These are phyloP conservation scores for Gymnocypris eckloni DNA, from an alignment of 2,797 vertebrate species.

Conservation along the genomic window DNA sequence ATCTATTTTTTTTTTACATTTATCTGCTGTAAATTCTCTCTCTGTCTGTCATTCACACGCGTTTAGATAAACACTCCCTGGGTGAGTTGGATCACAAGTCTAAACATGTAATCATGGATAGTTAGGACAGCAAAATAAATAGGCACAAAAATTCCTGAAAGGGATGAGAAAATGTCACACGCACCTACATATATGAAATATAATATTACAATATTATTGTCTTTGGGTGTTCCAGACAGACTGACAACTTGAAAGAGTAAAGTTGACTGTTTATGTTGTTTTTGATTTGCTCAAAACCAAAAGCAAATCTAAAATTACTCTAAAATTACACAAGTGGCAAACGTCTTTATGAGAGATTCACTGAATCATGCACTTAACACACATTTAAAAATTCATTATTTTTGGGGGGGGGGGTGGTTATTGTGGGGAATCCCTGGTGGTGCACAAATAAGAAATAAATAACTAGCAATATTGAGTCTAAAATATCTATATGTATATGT, in stretches of 20 bases:
- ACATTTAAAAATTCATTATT: no score
- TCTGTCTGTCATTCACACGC: constrained; percentile 31
- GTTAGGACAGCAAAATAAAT: not conserved
- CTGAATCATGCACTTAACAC: no score
- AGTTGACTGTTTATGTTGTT: not conserved
- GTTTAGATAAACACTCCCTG: not conserved
- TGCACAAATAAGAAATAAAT: no score
- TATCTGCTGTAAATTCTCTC: constrained; percentile 68
- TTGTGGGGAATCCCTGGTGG: no score
- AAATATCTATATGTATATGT: no score
- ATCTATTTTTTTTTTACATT: constrained; percentile 67
- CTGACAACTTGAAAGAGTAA: not conserved
- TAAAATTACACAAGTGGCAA: no score
- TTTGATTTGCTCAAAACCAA: not conserved
- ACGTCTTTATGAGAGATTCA: no score
- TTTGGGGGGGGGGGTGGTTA: no score
- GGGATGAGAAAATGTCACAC: not conserved
- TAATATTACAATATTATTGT: not conserved
- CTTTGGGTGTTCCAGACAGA: not conserved
- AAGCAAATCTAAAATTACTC: no score
- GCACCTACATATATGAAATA: not conserved
- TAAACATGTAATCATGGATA: not conserved
- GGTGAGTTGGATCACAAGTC: not conserved
- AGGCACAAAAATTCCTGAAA: not conserved
- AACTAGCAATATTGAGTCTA: no score